Conservation (phyloP, 2,888 invertebrate species). For the Tetramorium bicarinatum region DNA sequence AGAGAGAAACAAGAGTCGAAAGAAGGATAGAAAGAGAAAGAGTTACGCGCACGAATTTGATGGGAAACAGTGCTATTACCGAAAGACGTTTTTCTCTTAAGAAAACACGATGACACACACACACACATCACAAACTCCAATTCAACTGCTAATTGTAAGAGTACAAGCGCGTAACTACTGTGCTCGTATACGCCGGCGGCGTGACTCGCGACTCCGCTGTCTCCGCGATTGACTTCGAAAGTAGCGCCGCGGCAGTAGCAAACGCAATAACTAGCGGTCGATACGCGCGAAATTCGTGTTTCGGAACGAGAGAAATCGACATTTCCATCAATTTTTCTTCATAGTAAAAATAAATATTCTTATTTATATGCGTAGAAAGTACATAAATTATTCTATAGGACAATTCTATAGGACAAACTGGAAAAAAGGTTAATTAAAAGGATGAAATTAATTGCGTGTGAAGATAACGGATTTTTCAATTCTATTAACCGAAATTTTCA, state of each 20-base stretch:
- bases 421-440: no score
- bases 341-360: not conserved
- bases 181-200: conserved; percentile 80
- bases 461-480: no score
- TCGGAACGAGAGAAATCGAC: not conserved
- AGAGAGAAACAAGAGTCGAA: not conserved
- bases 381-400: not conserved
- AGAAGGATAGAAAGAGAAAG: not conserved
- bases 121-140: conserved; percentile 73
- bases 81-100: conserved; percentile 42
- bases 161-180: conserved; percentile 85
- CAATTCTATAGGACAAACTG: not conserved
- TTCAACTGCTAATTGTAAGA: conserved; percentile 80
- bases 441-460: no score
- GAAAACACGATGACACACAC: conserved; percentile 38
- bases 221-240: conserved; percentile 61
- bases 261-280: conserved; percentile 60
- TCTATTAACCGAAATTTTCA: no score
- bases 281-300: conserved; percentile 42
- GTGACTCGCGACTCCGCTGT: conserved; percentile 73
- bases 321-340: not conserved
- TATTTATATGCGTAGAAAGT: not conserved
- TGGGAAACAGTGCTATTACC: conserved; percentile 24
- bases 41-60: not conserved
- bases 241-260: conserved; percentile 75